phyloP scores from a whole-genome alignment of 2,797 vertebrate genomes.

The Liparis tanakae region DNA sequence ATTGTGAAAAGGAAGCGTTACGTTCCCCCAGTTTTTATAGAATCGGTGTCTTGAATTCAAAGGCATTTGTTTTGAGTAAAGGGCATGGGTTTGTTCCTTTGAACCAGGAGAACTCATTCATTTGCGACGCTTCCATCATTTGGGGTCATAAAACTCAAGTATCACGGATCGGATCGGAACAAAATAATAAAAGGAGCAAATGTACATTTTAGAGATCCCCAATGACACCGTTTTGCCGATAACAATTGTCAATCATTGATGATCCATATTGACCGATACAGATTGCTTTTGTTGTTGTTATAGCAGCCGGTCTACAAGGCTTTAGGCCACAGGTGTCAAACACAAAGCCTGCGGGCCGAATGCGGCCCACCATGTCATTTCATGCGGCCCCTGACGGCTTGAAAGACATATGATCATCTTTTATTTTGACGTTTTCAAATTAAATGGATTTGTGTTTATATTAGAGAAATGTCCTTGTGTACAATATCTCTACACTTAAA shows the following conservation, averaged over 20 bases:
- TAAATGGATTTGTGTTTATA: too few relatives aligned
- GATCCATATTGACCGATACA: not conserved
- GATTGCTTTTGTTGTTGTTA: not conserved
- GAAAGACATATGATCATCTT: too few relatives aligned
- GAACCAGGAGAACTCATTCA: not conserved
- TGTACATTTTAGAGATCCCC: not conserved
- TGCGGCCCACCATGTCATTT: too few relatives aligned
- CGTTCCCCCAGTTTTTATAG: not conserved
- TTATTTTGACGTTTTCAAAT: too few relatives aligned
- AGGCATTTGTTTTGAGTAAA: not conserved
- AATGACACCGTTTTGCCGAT: not conserved
- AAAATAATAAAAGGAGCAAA: not conserved
- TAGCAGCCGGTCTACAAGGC: not conserved
- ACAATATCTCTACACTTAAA: too few relatives aligned
- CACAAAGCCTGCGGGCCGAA: too few relatives aligned
- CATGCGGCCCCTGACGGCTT: too few relatives aligned
- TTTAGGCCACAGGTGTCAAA: too few relatives aligned
- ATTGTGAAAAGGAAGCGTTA: not conserved
- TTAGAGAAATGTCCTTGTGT: too few relatives aligned
- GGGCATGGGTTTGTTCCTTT: not conserved
- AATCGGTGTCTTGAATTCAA: not conserved
- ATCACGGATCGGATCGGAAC: not conserved
- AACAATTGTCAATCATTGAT: not conserved
- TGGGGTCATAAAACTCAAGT: not conserved
- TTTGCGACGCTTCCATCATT: not conserved